These are phyloP conservation scores for Prunella himalayana DNA, from an alignment of 2,113 vertebrate genomes.

Conservation along the genomic window DNA sequence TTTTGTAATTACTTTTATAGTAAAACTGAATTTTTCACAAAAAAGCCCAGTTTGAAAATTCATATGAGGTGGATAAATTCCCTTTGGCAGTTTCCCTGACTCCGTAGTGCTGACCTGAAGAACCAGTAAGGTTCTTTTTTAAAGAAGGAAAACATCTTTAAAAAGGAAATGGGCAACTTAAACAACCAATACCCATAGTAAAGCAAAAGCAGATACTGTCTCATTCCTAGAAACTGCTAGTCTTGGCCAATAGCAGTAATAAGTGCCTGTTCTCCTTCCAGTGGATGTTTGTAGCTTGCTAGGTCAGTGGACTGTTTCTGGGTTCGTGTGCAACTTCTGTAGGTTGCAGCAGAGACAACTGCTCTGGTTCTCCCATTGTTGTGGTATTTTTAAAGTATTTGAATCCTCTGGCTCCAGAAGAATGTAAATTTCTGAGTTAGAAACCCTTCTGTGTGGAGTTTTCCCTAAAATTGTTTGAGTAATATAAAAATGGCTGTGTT, in stretches of 20 bases:
- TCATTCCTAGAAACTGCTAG: neutral
- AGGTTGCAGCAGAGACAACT: neutral
- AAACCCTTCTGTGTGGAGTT: neutral
- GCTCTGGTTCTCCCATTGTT: neutral
- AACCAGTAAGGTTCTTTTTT: neutral
- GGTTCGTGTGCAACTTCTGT: neutral
- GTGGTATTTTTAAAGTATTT: neutral
- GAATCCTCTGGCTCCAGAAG: neutral
- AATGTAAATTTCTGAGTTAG: neutral
- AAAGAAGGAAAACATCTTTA: neutral
- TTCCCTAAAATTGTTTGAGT: neutral
- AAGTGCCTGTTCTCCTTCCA: neutral
- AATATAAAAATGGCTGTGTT: neutral
- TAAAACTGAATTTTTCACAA: neutral
- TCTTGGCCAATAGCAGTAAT: neutral
- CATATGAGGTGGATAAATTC: neutral
- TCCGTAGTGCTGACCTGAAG: neutral
- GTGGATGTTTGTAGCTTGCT: neutral
- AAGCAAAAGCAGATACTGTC: neutral
- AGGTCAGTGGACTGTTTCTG: neutral
- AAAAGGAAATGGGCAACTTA: neutral
- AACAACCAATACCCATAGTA: neutral
- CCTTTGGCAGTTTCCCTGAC: neutral
- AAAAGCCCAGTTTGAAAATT: neutral
- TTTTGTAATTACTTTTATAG: neutral